phyloP scores from a whole-genome alignment of 2,797 vertebrate species.

The Etheostoma perlongum region DNA sequence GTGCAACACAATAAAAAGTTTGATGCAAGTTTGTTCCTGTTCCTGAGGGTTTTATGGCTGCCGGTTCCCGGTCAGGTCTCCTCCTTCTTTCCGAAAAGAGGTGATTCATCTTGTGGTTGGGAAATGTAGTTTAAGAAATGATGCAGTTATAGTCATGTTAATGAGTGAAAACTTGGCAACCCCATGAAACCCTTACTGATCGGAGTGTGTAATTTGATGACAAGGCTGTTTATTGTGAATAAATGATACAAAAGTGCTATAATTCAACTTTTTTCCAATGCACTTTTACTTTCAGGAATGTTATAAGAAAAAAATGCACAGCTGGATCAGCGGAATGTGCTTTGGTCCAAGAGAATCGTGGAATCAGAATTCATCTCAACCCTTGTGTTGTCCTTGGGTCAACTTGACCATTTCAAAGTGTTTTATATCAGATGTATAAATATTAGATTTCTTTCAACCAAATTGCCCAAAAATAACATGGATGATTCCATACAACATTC shows the following conservation, averaged over 20 bases:
- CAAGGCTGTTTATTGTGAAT: background rate
- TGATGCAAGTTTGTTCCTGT: slow-evolving; percentile 55
- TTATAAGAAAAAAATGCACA: background rate
- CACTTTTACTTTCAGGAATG: background rate
- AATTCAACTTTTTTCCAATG: background rate
- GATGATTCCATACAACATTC: too few species aligned
- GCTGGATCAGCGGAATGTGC: background rate
- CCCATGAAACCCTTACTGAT: slow-evolving; percentile 7
- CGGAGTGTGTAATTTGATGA: background rate
- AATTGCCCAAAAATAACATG: too few species aligned
- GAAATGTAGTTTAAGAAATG: slow-evolving; percentile 41
- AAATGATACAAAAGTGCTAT: background rate
- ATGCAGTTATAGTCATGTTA: slow-evolving; percentile 14
- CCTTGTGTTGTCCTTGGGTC: too few species aligned
- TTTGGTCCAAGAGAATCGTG: background rate
- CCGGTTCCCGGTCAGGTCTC: slow-evolving; percentile 55
- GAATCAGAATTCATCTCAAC: background rate
- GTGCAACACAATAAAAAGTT: slow-evolving; percentile 39
- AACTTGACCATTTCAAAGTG: too few species aligned
- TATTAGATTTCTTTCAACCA: too few species aligned
- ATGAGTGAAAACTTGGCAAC: slow-evolving; percentile 20
- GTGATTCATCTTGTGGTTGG: slow-evolving; percentile 57
- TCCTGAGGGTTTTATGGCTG: slow-evolving; percentile 55
- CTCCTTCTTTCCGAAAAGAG: slow-evolving; percentile 53
- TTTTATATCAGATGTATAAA: too few species aligned